These are phyloP conservation scores for Allacma fusca DNA, from an alignment of 2,888 invertebrate species.

Conservation along the genomic window DNA sequence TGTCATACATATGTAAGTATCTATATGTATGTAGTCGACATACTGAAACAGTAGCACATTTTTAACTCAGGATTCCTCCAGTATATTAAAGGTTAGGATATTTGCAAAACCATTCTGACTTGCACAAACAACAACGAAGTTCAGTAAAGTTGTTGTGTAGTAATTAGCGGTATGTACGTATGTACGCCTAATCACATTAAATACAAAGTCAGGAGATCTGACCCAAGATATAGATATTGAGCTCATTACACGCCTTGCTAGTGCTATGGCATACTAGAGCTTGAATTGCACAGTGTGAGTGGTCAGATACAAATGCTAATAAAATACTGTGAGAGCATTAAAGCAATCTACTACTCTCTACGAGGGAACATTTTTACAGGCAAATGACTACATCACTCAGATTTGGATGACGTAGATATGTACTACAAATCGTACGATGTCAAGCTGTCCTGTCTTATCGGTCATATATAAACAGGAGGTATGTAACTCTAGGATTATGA, in stretches of 20 bases:
- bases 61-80: not conserved
- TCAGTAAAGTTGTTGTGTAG: not conserved
- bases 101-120: too few relatives aligned
- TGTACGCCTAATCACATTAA: not conserved
- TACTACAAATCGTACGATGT: conserved; percentile 14
- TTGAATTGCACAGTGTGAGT: not conserved
- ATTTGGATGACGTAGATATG: not conserved
- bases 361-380: not conserved
- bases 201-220: not conserved
- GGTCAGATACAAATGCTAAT: not conserved
- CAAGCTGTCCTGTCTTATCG: conserved; percentile 5
- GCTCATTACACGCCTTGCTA: conserved; percentile 2
- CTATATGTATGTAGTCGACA: too few relatives aligned
- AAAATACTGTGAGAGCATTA: too few relatives aligned
- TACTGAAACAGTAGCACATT: conserved; percentile 8
- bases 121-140: too few relatives aligned
- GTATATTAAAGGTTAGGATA: too few relatives aligned
- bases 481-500: not conserved
- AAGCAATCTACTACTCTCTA: too few relatives aligned
- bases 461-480: conserved; percentile 4
- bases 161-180: not conserved
- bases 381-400: not conserved
- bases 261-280: not conserved
- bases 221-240: conserved; percentile 4
- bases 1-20: too few relatives aligned